Evolutionary conservation across 1,140 invertebrate species (phyloP).

Genomic region (Trichoplusia ni): DNA sequence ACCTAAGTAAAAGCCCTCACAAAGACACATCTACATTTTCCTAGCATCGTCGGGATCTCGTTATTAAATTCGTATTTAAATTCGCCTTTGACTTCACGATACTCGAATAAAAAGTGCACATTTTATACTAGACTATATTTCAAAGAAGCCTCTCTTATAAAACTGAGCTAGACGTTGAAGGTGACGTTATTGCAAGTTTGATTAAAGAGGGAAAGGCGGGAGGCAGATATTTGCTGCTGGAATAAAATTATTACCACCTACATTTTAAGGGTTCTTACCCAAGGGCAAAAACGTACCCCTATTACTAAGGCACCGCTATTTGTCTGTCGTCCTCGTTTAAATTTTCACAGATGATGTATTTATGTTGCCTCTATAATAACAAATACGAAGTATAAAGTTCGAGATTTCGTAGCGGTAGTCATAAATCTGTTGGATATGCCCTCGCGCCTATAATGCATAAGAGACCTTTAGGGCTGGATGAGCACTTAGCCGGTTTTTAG

Average conservation of each 20-base stretch:
- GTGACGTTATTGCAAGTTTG: constrained; percentile 55
- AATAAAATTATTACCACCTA: constrained; percentile 43
- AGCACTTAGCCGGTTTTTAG: too few relatives aligned
- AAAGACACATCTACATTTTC: not conserved
- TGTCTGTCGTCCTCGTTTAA: too few relatives aligned
- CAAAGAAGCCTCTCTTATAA: constrained; percentile 61
- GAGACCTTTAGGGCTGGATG: too few relatives aligned
- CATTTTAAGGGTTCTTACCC: constrained; percentile 20
- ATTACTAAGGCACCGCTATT: too few relatives aligned
- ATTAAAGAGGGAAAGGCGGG: constrained; percentile 41
- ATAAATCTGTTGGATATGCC: too few relatives aligned
- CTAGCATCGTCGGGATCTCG: too few relatives aligned
- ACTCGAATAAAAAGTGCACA: not conserved
- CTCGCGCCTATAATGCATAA: too few relatives aligned
- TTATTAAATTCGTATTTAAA: not conserved
- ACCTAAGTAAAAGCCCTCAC: too few relatives aligned
- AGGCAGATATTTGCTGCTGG: constrained; percentile 23
- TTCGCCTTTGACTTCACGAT: not conserved
- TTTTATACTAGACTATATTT: constrained; percentile 42
- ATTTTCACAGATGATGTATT: not conserved
- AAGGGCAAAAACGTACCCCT: too few relatives aligned
- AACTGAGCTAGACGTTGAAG: constrained; percentile 56
- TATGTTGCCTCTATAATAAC: too few relatives aligned
- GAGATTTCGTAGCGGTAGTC: too few relatives aligned
- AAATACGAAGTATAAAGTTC: too few relatives aligned